Percentiles rank a stretch among this genome's conserved stretches.
phyloP scores from a whole-genome alignment of 1,140 invertebrate genomes.

The Sarcophaga peregrina region DNA sequence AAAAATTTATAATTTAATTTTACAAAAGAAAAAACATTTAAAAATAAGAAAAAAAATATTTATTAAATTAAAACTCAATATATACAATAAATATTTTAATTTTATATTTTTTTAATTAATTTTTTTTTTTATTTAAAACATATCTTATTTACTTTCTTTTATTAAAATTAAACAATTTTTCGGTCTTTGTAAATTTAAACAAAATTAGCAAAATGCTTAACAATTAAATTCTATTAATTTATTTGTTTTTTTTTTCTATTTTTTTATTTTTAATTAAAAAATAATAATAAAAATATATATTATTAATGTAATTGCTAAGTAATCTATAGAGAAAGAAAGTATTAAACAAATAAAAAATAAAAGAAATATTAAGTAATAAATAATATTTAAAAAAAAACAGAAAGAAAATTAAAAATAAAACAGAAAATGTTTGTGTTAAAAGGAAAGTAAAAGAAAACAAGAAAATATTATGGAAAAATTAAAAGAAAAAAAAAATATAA shows the following conservation, averaged over 20 bases:
- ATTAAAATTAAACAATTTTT: background rate
- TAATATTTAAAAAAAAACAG: slow-evolving; percentile 26
- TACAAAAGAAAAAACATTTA: slow-evolving; percentile 22
- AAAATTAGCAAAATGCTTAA: slow-evolving; percentile 17
- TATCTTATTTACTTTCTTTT: background rate
- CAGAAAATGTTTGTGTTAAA: slow-evolving; percentile 29
- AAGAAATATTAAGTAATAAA: slow-evolving; percentile 26
- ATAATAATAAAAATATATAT: background rate
- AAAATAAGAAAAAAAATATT: slow-evolving; percentile 23
- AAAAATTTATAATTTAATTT: slow-evolving; percentile 8
- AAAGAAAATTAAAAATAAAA: slow-evolving; percentile 38
- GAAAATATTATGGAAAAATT: background rate
- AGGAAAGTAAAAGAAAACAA: slow-evolving; percentile 23
- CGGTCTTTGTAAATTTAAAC: slow-evolving; percentile 10
- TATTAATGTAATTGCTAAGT: background rate
- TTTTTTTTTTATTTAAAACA: too few species aligned
- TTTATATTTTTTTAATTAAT: too few species aligned
- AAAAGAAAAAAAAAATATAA: slow-evolving; percentile 12
- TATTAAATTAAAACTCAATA: background rate
- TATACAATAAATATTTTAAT: background rate
- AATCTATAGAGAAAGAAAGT: slow-evolving; percentile 4
- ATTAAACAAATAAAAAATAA: slow-evolving; percentile 35
- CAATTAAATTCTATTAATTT: background rate
- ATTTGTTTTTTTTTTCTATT: too few species aligned
- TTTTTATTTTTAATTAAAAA: background rate